Evolutionary conservation across 2,888 invertebrate species (phyloP).

Genomic region (Malthinus seriepunctatus): DNA sequence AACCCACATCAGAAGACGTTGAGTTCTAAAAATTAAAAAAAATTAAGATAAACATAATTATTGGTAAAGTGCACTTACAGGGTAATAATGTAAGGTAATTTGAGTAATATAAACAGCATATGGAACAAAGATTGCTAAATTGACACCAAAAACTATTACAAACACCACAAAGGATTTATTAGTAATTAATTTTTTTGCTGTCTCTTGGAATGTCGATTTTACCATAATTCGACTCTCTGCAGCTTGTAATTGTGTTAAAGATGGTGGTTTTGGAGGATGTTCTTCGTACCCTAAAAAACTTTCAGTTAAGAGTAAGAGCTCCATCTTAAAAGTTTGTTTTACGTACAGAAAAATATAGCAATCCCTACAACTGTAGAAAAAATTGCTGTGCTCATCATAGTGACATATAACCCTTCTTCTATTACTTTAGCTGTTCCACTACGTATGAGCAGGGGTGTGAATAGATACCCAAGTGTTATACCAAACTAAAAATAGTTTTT

Average conservation of each 20-base stretch:
- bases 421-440: background rate
- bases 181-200: constrained; percentile 73
- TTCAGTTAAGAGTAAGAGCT: background rate
- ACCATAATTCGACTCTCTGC: constrained; percentile 61
- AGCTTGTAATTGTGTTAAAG: constrained; percentile 74
- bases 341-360: background rate
- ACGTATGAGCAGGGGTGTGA: background rate
- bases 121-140: constrained; percentile 96
- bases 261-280: background rate
- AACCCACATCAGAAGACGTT: background rate
- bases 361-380: background rate
- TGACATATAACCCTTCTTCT: background rate
- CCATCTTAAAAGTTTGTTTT: background rate
- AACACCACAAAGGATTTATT: constrained; percentile 83
- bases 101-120: constrained; percentile 93
- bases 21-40: background rate
- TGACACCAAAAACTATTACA: constrained; percentile 89
- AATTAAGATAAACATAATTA: background rate
- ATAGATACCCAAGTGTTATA: background rate
- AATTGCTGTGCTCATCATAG: background rate
- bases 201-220: constrained; percentile 51
- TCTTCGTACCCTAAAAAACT: background rate
- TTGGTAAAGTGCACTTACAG: constrained; percentile 64
- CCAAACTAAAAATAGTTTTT: background rate
- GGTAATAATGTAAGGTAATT: constrained; percentile 81